Evolutionary conservation across 2,113 vertebrate species (phyloP), one percentile per base, ranked within the genome.

Genomic region (Tragelaphus strepsiceros): DNA sequence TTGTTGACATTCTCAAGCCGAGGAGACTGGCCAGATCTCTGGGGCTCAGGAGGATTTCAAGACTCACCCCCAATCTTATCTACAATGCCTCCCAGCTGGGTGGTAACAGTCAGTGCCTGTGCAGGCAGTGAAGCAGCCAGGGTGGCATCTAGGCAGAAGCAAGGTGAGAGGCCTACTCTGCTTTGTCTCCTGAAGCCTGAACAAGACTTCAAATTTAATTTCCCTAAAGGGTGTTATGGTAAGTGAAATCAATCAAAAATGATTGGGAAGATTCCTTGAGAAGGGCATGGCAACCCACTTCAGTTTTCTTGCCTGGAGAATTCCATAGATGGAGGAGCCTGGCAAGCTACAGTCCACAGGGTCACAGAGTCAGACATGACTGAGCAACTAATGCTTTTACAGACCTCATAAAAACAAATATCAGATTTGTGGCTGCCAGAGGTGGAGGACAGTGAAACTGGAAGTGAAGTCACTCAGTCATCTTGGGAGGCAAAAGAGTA

Each of bases 331-430:
- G 22, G 17, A 71, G 19, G 64, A 35, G 19, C 4, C n/a, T 71
- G 17, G n/a, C 10, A 22, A 19, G 67, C 19, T 71, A 71, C n/a
- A 22, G 67, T 71, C 2, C 19, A 39, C 0, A 0, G 35, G 19
- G n/a, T 71, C 5, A 0, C 67, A 71, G 67, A 39, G 19, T 71
- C n/a, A 71, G 67, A 39, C 10, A 71, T 0, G 0, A 71, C 19
- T 71, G 67, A 71, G n/a, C 5, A 71, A 22, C n/a, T 22, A 71
- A 22, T 0, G 0, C n/a, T 39, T 71, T 43, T 22, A 14, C 22
- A 77, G 24, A 77, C 28, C 46, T 85, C n/a, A n/a, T 61, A 62
- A 39, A 51, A 90, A 54, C 19, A 53, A 5, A 51, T 58, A 53
- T 61, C 4, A 78, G 32, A 77, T 84, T n/a, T 46, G 22, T 51